phyloP scores from a whole-genome alignment of 2,113 vertebrate genomes.

The Amazona guildingii region DNA sequence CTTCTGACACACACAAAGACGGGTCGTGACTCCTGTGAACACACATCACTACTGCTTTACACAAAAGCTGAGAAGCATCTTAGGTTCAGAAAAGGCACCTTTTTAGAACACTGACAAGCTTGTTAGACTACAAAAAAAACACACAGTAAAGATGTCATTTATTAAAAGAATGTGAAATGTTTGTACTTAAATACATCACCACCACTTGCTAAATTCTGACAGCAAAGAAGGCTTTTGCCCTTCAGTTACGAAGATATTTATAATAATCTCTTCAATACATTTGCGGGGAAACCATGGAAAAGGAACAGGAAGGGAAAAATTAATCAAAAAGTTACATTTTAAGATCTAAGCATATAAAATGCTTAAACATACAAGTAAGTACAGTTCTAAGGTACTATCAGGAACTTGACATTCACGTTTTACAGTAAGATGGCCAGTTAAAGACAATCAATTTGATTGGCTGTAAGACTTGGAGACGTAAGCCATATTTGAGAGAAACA shows the following conservation, averaged over 20 bases:
- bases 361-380: background rate
- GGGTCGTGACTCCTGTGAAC: rapidly evolving
- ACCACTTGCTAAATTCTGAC: background rate
- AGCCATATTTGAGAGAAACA: background rate
- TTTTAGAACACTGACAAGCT: background rate
- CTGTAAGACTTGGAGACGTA: background rate
- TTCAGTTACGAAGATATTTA: background rate
- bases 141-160: background rate
- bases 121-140: rapidly evolving
- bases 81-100: background rate
- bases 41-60: rapidly evolving
- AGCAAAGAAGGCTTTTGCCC: background rate
- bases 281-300: background rate
- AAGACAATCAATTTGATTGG: background rate
- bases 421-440: background rate
- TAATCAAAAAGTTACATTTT: background rate
- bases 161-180: background rate
- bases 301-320: background rate
- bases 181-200: background rate
- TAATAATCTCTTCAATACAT: background rate
- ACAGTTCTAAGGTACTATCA: background rate
- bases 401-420: background rate
- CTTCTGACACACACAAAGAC: background rate
- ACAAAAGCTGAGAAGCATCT: background rate
- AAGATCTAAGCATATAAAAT: background rate